Conservation (phyloP, 2,797 vertebrate genomes). For the Limnodromus scolopaceus region DNA sequence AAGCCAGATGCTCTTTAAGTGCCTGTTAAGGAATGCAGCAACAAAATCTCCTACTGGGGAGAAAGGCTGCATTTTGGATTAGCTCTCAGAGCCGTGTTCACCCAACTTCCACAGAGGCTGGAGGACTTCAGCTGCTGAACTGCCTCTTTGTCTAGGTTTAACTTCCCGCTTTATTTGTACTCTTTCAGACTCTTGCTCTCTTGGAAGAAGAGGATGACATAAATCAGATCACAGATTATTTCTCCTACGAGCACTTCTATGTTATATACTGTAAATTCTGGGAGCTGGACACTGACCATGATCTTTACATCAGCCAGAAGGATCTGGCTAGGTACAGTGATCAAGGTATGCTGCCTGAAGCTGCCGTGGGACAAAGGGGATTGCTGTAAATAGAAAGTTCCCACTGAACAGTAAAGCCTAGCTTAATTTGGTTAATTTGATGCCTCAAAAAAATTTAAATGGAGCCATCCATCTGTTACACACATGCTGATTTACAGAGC, state of each 20-base stretch:
- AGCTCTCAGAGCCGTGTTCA: neutral
- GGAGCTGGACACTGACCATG: constrained; percentile 98
- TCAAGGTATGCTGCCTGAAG: constrained; percentile 84
- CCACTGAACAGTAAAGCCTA: neutral
- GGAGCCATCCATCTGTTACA: neutral
- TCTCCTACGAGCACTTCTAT: constrained; percentile 99
- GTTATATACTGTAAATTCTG: constrained; percentile 99
- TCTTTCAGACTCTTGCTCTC: constrained; percentile 90
- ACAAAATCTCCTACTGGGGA: neutral
- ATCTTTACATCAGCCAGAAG: constrained; percentile 95
- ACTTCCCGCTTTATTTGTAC: constrained; percentile 2
- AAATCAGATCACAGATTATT: constrained; percentile 99
- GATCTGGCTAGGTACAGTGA: constrained; percentile 96
- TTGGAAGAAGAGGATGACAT: constrained; percentile 99
- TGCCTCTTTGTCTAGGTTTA: neutral
- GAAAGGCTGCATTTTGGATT: neutral
- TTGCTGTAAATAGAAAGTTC: neutral
- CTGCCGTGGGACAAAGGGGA: neutral
- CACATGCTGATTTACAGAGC: neutral
- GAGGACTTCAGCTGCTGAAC: neutral
- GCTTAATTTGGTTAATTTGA: neutral
- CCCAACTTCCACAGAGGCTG: neutral
- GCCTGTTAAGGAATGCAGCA: neutral
- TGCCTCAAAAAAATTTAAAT: neutral
- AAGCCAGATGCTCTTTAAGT: neutral